phyloP scores from a whole-genome alignment of 2,888 invertebrate species.

The Dione vanillae region DNA sequence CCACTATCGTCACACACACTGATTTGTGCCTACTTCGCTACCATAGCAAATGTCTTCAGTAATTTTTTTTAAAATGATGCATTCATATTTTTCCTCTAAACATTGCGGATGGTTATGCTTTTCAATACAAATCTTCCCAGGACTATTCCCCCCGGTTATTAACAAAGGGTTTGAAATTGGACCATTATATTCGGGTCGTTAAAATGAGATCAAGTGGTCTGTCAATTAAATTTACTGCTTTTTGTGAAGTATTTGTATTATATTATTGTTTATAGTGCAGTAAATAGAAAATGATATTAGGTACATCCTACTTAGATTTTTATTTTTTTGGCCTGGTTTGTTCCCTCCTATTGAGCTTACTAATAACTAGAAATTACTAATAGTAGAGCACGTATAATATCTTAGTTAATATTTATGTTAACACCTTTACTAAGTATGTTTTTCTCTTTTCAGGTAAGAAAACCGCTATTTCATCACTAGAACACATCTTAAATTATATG shows the following conservation, averaged over 20 bases:
- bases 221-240: slow-evolving; percentile 42
- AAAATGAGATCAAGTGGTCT: slow-evolving; percentile 50
- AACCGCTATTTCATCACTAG: not conserved
- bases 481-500: not conserved
- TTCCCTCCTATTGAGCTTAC: too few species aligned
- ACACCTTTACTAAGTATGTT: slow-evolving; percentile 9
- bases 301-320: not conserved
- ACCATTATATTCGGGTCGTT: slow-evolving; percentile 56
- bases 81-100: not conserved
- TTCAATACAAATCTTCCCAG: slow-evolving; percentile 23
- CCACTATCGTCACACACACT: too few species aligned
- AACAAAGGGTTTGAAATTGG: slow-evolving; percentile 55
- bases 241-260: slow-evolving; percentile 33
- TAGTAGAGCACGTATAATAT: too few species aligned
- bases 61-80: not conserved
- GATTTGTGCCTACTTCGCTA: too few species aligned
- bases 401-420: not conserved
- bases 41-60: too few species aligned
- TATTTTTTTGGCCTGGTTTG: not conserved
- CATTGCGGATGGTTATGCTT: slow-evolving; percentile 9
- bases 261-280: slow-evolving; percentile 26
- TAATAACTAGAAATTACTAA: too few species aligned
- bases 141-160: slow-evolving; percentile 26
- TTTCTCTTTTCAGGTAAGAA: slow-evolving; percentile 40
- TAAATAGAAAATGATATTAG: not conserved